Evolutionary conservation across 2,113 vertebrate species (phyloP).

Genomic region (Tragelaphus buxtoni): DNA sequence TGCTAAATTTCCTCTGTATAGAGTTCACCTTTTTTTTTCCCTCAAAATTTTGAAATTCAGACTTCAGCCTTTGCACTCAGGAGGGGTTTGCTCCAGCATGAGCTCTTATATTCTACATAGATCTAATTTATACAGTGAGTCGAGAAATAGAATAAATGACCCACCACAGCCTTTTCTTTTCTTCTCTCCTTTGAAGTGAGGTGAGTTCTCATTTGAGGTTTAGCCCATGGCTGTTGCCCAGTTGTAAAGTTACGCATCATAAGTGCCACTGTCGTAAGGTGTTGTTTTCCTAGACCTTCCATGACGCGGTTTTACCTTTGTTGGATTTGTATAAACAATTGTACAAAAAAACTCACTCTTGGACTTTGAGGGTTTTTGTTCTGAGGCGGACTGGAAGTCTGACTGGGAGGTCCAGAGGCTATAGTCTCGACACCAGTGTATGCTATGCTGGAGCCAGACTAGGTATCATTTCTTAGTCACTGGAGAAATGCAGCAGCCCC

Average conservation of each 20-base stretch:
- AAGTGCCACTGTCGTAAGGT: constrained; percentile 87
- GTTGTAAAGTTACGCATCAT: constrained; percentile 80
- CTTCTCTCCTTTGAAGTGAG: constrained; percentile 77
- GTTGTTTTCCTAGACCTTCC: constrained; percentile 82
- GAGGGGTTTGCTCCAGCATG: constrained; percentile 81
- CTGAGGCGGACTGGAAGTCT: background rate
- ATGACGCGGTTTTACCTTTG: constrained; percentile 82
- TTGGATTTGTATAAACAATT: constrained; percentile 88
- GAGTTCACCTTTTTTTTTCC: constrained; percentile 78
- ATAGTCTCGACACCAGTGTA: background rate
- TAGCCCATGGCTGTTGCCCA: constrained; percentile 78
- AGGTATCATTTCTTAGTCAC: background rate
- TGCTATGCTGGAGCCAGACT: background rate
- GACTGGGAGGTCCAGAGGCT: background rate
- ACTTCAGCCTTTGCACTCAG: constrained; percentile 81
- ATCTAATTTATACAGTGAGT: constrained; percentile 80
- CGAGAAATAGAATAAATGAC: constrained; percentile 78
- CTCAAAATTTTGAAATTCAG: constrained; percentile 75
- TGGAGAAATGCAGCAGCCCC: background rate
- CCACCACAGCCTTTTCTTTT: constrained; percentile 66
- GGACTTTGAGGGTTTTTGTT: constrained; percentile 74
- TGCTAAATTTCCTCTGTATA: constrained; percentile 79
- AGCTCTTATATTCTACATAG: constrained; percentile 78
- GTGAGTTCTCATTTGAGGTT: constrained; percentile 79
- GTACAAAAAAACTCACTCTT: constrained; percentile 76